These are phyloP conservation scores for Phaedon cochleariae DNA, from an alignment of 2,888 invertebrate genomes.

Conservation along the genomic window DNA sequence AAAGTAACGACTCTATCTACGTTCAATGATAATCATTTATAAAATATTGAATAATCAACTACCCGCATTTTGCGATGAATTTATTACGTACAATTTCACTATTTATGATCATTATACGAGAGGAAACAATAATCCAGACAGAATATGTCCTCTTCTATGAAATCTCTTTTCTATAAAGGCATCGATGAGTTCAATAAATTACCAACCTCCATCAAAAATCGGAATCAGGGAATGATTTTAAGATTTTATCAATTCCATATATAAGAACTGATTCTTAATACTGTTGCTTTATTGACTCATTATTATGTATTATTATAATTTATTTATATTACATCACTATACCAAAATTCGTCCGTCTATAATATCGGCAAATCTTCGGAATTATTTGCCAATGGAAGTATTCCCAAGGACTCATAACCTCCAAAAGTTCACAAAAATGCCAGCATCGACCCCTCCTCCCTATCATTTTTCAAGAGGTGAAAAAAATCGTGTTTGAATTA, in stretches of 20 bases:
- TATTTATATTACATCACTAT: no score
- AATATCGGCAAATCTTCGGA: no score
- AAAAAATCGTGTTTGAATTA: no score
- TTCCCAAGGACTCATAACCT: no score
- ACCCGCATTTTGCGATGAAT: background rate
- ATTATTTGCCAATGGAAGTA: no score
- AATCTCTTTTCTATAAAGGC: slow-evolving; percentile 13
- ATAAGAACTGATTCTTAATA: slow-evolving; percentile 4
- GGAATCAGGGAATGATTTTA: slow-evolving; percentile 6
- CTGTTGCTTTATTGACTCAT: no score
- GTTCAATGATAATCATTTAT: slow-evolving; percentile 1
- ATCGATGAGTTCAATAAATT: slow-evolving; percentile 15
- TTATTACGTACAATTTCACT: background rate
- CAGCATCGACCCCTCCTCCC: no score
- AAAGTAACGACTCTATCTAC: slow-evolving; percentile 2
- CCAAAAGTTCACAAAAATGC: no score
- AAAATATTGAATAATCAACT: background rate
- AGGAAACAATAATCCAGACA: background rate
- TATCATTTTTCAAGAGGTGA: no score
- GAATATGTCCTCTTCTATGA: slow-evolving; percentile 15
- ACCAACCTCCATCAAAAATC: slow-evolving; percentile 12
- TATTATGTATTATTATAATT: no score
- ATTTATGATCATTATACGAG: background rate
- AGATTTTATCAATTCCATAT: background rate
- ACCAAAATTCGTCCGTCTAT: no score